Conservation (phyloP, 1,140 invertebrate species). For the Stegodyphus mimosarum region DNA sequence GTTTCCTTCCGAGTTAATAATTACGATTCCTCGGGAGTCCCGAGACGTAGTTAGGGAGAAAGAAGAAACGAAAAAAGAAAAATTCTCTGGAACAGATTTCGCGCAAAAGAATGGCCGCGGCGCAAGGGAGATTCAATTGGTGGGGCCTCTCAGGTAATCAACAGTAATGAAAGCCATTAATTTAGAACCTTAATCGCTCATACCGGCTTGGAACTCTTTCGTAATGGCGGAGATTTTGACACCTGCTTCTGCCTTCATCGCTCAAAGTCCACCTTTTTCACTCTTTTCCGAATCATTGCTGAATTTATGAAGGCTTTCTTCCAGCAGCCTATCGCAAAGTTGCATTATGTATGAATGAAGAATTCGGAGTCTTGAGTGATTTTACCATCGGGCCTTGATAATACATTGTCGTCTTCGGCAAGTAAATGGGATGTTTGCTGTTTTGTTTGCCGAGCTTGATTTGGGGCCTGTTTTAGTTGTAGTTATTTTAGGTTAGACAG, state of each 20-base stretch:
- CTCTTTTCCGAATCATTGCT: neutral
- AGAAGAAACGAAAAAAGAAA: constrained; percentile 10
- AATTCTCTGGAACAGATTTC: constrained; percentile 9
- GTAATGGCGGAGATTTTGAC: constrained; percentile 55
- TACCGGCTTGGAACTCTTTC: constrained; percentile 4
- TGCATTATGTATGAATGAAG: too few species aligned
- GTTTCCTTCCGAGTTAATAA: constrained; percentile 43
- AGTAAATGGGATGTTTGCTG: too few species aligned
- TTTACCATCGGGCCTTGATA: too few species aligned
- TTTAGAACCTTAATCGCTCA: constrained; percentile 58
- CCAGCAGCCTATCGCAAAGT: too few species aligned
- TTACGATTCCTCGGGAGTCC: constrained; percentile 7
- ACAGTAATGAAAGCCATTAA: constrained; percentile 60
- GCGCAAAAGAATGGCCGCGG: constrained; percentile 20
- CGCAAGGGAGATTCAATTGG: constrained; percentile 55
- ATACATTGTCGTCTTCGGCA: too few species aligned
- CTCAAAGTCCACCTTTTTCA: constrained; percentile 41
- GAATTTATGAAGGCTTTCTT: neutral
- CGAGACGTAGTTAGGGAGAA: neutral
- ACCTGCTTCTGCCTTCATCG: constrained; percentile 39
- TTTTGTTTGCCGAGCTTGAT: too few species aligned
- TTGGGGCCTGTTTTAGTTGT: too few species aligned
- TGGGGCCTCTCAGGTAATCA: constrained; percentile 41
- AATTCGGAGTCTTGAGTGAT: too few species aligned
- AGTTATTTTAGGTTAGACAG: too few species aligned